Evolutionary conservation across 2,888 invertebrate species (phyloP).

Genomic region (Tethea ocularis): DNA sequence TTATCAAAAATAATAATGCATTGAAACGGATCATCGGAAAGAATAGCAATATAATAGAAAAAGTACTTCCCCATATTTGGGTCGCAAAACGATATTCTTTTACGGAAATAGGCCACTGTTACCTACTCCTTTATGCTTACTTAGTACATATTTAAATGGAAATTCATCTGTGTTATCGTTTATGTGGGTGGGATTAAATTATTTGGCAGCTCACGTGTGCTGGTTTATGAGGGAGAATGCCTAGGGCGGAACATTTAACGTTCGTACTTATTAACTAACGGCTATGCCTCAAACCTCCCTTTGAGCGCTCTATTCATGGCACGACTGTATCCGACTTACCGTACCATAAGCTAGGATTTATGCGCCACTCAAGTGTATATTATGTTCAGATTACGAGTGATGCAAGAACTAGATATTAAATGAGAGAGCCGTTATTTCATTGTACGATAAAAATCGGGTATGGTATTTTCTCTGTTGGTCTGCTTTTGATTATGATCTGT

Average conservation of each 20-base stretch:
- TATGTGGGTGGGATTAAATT: slow-evolving; percentile 50
- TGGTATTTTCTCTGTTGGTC: too few relatives aligned
- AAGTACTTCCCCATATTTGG: too few relatives aligned
- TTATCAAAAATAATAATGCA: too few relatives aligned
- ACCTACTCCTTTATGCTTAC: not conserved
- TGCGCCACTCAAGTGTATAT: too few relatives aligned
- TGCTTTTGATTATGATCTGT: too few relatives aligned
- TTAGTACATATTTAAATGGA: not conserved
- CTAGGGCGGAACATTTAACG: slow-evolving; percentile 37
- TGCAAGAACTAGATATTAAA: too few relatives aligned
- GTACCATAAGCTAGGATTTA: not conserved
- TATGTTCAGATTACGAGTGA: too few relatives aligned
- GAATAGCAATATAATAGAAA: too few relatives aligned
- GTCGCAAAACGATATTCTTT: too few relatives aligned
- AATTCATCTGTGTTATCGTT: not conserved
- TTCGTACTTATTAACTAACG: slow-evolving; percentile 43
- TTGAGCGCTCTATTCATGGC: not conserved
- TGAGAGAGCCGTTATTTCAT: too few relatives aligned
- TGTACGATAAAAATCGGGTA: too few relatives aligned
- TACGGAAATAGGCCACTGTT: not conserved
- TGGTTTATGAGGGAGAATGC: slow-evolving; percentile 42
- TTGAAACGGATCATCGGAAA: too few relatives aligned
- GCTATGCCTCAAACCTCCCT: slow-evolving; percentile 21
- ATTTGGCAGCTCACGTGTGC: slow-evolving; percentile 51
- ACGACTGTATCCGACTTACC: not conserved